A percentile compares a stretch with the other conserved stretches of the same genome.
These are phyloP conservation scores for Achatina immaculata DNA, from an alignment of 1,140 invertebrate genomes.

Conservation along the genomic window DNA sequence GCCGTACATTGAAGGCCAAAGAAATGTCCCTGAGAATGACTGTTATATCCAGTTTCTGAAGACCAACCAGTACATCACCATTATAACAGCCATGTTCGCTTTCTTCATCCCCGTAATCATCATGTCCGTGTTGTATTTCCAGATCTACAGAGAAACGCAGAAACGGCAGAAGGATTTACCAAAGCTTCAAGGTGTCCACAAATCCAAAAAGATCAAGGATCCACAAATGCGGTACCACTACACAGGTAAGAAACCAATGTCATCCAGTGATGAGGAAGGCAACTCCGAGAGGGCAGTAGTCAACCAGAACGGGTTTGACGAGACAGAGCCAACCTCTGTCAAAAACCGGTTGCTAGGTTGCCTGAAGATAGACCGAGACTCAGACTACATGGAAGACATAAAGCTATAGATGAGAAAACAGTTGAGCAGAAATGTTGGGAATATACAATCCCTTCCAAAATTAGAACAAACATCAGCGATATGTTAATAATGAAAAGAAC, in stretches of 20 bases:
- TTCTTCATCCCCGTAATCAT: slow-evolving; percentile 93
- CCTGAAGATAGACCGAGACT: slow-evolving; percentile 65
- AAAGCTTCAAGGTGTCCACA: slow-evolving; percentile 86
- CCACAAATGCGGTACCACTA: slow-evolving; percentile 27
- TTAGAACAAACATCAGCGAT: too few relatives aligned
- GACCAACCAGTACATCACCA: slow-evolving; percentile 97
- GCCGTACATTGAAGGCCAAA: slow-evolving; percentile 86
- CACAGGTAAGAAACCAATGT: slow-evolving; percentile 51
- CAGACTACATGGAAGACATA: slow-evolving; percentile 62
- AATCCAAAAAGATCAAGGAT: slow-evolving; percentile 40
- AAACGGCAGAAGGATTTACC: slow-evolving; percentile 94
- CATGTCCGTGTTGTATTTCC: slow-evolving; percentile 69
- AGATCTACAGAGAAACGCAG: slow-evolving; percentile 92
- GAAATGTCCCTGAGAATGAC: slow-evolving; percentile 89
- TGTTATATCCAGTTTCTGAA: slow-evolving; percentile 99
- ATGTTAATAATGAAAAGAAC: too few relatives aligned
- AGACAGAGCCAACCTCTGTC: slow-evolving; percentile 9
- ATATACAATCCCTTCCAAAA: too few relatives aligned
- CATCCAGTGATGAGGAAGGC: slow-evolving; percentile 52
- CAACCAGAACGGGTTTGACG: slow-evolving; percentile 41
- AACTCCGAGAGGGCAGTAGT: slow-evolving; percentile 40
- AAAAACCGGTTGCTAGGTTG: slow-evolving; percentile 51
- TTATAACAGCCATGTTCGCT: slow-evolving; percentile 83
- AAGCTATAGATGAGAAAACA: slow-evolving; percentile 61
- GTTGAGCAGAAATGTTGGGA: slow-evolving; percentile 28